Evolutionary conservation across 1,140 invertebrate genomes (phyloP).

Genomic region (Periplaneta americana): DNA sequence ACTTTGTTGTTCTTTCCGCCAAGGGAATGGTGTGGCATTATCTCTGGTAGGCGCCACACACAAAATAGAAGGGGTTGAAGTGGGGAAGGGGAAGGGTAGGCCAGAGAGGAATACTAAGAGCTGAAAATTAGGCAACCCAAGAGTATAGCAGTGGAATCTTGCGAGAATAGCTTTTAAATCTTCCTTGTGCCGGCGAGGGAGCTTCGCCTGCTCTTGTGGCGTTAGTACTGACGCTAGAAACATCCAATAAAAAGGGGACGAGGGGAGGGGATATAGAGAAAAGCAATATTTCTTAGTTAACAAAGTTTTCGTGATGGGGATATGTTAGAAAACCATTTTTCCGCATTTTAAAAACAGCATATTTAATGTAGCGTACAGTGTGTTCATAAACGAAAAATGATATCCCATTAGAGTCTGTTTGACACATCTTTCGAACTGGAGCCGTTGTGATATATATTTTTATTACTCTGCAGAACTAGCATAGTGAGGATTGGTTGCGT

Average conservation of each 20-base stretch:
- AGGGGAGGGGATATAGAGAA: background rate
- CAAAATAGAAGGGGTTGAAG: background rate
- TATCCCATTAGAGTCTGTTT: background rate
- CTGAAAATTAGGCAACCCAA: background rate
- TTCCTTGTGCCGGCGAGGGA: too few relatives aligned
- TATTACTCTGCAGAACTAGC: too few relatives aligned
- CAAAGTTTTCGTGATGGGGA: background rate
- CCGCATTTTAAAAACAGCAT: background rate
- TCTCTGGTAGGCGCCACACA: background rate
- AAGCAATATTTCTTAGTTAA: background rate
- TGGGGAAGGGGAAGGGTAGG: too few relatives aligned
- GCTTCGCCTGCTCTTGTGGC: background rate
- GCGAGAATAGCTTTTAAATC: background rate
- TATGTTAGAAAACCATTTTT: background rate
- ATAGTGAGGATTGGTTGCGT: too few relatives aligned
- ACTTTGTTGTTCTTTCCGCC: background rate
- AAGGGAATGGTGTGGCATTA: background rate
- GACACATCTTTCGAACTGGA: too few relatives aligned
- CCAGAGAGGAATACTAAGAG: background rate
- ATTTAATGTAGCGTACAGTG: background rate
- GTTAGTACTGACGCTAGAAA: background rate
- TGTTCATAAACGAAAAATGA: background rate
- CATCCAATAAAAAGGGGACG: background rate
- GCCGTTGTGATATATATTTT: too few relatives aligned
- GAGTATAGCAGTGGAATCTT: background rate